Evolutionary conservation across 2,797 vertebrate species (phyloP).

Genomic region (Fistularia commersonii): DNA sequence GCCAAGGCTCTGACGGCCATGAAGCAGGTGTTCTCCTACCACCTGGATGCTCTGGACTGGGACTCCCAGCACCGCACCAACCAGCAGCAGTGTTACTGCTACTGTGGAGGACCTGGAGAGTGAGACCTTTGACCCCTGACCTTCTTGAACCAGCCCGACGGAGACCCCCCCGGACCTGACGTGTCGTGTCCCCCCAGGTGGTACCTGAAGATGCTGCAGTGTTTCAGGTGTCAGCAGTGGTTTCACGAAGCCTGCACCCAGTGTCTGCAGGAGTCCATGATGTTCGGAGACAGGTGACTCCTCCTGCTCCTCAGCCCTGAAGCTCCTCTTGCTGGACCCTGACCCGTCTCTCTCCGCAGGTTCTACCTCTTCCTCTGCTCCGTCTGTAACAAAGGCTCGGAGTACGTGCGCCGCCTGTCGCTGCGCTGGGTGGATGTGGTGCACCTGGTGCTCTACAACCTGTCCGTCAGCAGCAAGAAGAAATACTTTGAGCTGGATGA

Average conservation of each 20-base stretch:
- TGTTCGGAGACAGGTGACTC: conserved; percentile 89
- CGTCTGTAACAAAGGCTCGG: conserved; percentile 90
- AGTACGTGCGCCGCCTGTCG: conserved; percentile 89
- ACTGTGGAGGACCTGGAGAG: conserved; percentile 95
- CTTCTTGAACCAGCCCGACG: too few species aligned
- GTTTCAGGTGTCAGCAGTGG: conserved; percentile 90
- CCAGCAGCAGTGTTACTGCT: conserved; percentile 97
- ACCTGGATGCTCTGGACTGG: conserved; percentile 87
- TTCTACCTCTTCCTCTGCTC: conserved; percentile 94
- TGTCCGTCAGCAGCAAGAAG: conserved; percentile 94
- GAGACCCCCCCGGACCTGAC: too few species aligned
- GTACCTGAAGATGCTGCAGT: conserved; percentile 98
- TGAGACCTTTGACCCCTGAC: conserved; percentile 71
- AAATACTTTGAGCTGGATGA: conserved; percentile 97
- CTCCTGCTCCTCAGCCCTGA: not conserved
- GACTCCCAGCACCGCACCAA: conserved; percentile 93
- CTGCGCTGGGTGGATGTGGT: conserved; percentile 94
- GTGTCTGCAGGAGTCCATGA: conserved; percentile 90
- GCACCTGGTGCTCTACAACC: conserved; percentile 91
- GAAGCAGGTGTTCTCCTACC: conserved; percentile 91
- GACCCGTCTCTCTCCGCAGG: conserved; percentile 53
- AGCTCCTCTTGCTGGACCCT: not conserved
- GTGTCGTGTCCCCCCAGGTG: conserved; percentile 68
- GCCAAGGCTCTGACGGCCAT: conserved; percentile 86
- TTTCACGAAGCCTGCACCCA: conserved; percentile 96